Conservation (phyloP, 92 coral and sea anemone genomes). For the Zoanthus gigantus region DNA sequence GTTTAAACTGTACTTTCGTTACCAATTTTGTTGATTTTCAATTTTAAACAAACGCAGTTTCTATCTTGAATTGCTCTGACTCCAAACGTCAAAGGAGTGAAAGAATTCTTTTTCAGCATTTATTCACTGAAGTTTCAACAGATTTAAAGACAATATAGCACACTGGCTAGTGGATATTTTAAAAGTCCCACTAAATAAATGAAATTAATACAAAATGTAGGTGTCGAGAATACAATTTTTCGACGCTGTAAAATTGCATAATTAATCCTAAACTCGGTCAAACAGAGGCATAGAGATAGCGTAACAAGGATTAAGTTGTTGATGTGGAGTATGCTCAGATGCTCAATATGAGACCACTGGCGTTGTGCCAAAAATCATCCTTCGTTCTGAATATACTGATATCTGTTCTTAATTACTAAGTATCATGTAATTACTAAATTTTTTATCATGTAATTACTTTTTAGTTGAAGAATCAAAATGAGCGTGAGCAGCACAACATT, state of each 20-base stretch:
- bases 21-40: conserved; percentile 30
- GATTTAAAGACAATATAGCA: conserved; percentile 21
- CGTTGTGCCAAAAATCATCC: not conserved
- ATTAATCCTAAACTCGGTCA: conserved; percentile 36
- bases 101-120: conserved; percentile 33
- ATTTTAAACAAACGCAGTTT: conserved; percentile 6
- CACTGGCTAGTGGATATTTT: conserved; percentile 18
- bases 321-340: conserved; percentile 14
- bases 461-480: conserved; percentile 90
- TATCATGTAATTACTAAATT: not conserved
- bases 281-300: conserved; percentile 48
- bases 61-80: not conserved
- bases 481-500: conserved; percentile 89
- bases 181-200: conserved; percentile 4
- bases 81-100: conserved; percentile 41
- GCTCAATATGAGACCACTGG: not conserved
- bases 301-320: conserved; percentile 40
- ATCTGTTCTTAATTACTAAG: too few relatives aligned
- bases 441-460: not conserved
- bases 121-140: conserved; percentile 20
- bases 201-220: conserved; percentile 24
- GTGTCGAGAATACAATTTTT: conserved; percentile 27
- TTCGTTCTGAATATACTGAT: not conserved
- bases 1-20: conserved; percentile 3
- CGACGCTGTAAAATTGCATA: conserved; percentile 31